These are phyloP conservation scores for Lepetodrilus schrolli DNA, from an alignment of 2,888 invertebrate species.

Conservation along the genomic window DNA sequence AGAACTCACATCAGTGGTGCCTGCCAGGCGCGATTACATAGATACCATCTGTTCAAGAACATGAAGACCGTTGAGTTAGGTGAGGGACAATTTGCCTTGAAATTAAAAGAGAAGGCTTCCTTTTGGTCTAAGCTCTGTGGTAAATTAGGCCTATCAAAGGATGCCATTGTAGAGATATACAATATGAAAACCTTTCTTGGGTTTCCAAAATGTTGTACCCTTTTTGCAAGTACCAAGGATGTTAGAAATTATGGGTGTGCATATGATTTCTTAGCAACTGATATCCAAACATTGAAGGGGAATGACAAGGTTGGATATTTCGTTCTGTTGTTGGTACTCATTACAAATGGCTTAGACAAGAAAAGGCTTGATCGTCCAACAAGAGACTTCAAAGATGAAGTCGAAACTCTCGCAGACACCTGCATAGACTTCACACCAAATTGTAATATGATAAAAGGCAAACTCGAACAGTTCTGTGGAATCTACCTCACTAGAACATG, in stretches of 20 bases:
- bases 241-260: neutral
- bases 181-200: neutral
- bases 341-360: neutral
- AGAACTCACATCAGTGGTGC: neutral
- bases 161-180: neutral
- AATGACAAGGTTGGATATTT: neutral
- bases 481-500: neutral
- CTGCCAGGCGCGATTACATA: neutral
- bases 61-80: neutral
- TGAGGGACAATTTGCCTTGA: neutral
- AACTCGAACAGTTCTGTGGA: neutral
- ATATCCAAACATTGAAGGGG: neutral
- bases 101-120: neutral
- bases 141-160: neutral
- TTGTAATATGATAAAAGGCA: neutral
- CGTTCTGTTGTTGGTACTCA: neutral
- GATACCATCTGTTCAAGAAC: neutral
- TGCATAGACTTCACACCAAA: neutral
- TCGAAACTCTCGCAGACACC: neutral
- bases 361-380: neutral
- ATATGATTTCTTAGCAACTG: neutral
- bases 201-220: neutral
- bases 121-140: neutral
- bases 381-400: neutral
- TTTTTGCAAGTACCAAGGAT: neutral